phyloP scores from a whole-genome alignment of 2,888 invertebrate genomes.

The Cryptocephalus moraei region DNA sequence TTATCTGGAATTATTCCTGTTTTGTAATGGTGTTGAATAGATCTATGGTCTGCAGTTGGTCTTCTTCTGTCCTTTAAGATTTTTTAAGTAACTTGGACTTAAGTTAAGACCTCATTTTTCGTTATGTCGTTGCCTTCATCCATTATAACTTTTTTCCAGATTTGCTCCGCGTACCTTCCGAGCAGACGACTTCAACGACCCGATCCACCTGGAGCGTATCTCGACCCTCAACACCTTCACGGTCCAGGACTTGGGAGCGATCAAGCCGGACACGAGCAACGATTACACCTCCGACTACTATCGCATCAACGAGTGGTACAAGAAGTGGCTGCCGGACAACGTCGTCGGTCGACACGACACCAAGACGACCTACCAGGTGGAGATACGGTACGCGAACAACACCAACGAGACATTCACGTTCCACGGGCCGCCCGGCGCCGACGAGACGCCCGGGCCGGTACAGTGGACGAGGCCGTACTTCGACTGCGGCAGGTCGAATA shows the following conservation, averaged over 20 bases:
- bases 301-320: slow-evolving; percentile 90
- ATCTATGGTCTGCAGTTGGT: too few species aligned
- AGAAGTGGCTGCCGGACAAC: slow-evolving; percentile 81
- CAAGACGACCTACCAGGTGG: slow-evolving; percentile 77
- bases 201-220: slow-evolving; percentile 87
- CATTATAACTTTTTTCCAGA: slow-evolving; percentile 9
- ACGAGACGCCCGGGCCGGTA: slow-evolving; percentile 86
- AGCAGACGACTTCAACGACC: slow-evolving; percentile 90
- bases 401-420: slow-evolving; percentile 95
- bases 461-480: slow-evolving; percentile 93
- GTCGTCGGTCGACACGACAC: slow-evolving; percentile 74
- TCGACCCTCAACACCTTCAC: slow-evolving; percentile 90
- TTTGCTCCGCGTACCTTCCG: slow-evolving; percentile 91
- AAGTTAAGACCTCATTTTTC: too few species aligned
- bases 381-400: slow-evolving; percentile 87
- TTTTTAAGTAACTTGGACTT: too few species aligned
- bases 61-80: too few species aligned
- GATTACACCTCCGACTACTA: slow-evolving; percentile 90
- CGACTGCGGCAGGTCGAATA: slow-evolving; percentile 90
- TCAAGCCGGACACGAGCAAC: slow-evolving; percentile 60
- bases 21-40: too few species aligned
- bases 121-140: too few species aligned
- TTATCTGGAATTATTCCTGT: too few species aligned
- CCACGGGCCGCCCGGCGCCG: slow-evolving; percentile 85
- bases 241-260: slow-evolving; percentile 76